Evolutionary conservation across 2,113 vertebrate species (phyloP), one percentile per base, ranked within the genome.

Genomic region (Paramormyrops kingsleyae): DNA sequence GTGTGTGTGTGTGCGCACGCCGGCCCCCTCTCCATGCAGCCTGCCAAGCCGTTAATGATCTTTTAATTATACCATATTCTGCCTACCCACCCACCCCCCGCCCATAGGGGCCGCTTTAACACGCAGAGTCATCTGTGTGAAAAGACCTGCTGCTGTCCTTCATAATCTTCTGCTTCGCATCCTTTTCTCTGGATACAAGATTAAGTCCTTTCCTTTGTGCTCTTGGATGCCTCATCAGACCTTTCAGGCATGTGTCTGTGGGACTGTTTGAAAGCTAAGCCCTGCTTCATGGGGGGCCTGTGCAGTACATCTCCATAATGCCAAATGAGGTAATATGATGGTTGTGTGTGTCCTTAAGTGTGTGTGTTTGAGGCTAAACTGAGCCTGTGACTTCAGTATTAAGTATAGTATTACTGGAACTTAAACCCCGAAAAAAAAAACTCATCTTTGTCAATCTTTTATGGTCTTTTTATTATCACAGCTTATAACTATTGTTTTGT

Each of bases 61-160:
- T 88, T 62, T 87, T 56, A 59, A 87, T 87, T 66, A 31, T 49
- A 47, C 59, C 7, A 31, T 88, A 21, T 46, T 88, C 62, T 70
- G 24, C 56, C 4, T 47, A 3, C 21, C 56, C 21, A 0, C 53
- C 53, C 52, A 7, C 53, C 53, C 53, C 53, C 53, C 21, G 4
- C 56, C 56, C 56, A 21, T 24, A 0, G 56, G 56, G 56, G 17
- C 56, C 6, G 12, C 21, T 59, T 59, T 59, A 21, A 8, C 56
- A 59, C 21, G 7, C 21, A 56, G 5, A 59, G 21, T 59, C 5
- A 53, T 53, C 52, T 53, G 17, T 53, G 52, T 53, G 52, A 21
- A 53, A 53, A 59, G 56, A 59, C 56, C 21, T 59, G 56, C 56
- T 24, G 21, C 53, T 59, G 24, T 66, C 59, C 59, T 66, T 27